Evolutionary conservation across 2,797 vertebrate species (phyloP), one percentile per base, ranked within the genome.

Genomic region (Gallinago nigripennis): DNA sequence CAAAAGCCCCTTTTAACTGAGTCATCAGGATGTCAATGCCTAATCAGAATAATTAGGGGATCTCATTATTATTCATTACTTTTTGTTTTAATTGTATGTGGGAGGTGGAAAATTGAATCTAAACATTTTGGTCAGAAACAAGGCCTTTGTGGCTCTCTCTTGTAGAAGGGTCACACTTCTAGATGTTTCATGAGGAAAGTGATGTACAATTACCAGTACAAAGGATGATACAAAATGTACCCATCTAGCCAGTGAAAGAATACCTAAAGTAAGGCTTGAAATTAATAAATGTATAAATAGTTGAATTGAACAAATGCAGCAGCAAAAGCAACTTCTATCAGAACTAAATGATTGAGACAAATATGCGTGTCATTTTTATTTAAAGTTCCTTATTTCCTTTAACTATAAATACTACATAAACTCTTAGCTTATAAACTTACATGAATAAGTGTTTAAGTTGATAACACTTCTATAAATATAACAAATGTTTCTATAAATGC

Each of bases 401-500:
- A 70, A 53, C 56, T 86, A 56, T 87, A 94, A 96, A 88, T 92
- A 60, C 27, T 72, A 30, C 23, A 82, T 27, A 92, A 94, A 84
- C 37, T 79, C 91, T 90, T 79, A 66, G 46, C 69, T 46, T 69
- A 54, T 79, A 86, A 48, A 76, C 65, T 79, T 81, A 78, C 28
- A 78, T 7, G 20, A 91, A 28, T 78, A 76, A 86, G 41, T 60
- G 27, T 79, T 94, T 77, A 82, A 94, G 66, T 64, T 92, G 65
- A 80, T 84, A 94, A 53, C 63, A 50, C 11, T 77, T 94, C 94
- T 82, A 96, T 93, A 92, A 95, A 95, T 92, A 93, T 8, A 83
- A 81, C n/a, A 79, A 82, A 90, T 77, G 54, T 57, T 95, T 94
- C 89, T 86, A 88, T 88, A 96, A 96, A 91, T 83, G 41, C 27